A percentile compares a stretch with the other conserved stretches of the same genome.
Conservation (phyloP, 2,113 vertebrate species). For the Anhinga rufa region DNA sequence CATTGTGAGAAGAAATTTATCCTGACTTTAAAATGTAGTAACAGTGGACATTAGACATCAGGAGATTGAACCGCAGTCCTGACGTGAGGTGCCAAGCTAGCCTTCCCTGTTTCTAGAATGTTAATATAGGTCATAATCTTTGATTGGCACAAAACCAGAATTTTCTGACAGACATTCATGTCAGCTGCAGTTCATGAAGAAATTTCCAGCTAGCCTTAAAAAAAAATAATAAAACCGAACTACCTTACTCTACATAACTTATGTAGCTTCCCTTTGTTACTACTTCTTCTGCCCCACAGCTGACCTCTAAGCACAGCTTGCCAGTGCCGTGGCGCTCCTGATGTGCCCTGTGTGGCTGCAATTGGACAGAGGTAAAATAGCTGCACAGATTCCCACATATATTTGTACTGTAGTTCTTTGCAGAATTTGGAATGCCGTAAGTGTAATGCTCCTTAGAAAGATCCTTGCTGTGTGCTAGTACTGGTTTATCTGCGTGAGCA, state of each 20-base stretch:
- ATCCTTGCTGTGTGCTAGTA: background rate
- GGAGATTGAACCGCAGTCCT: background rate
- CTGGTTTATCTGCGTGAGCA: background rate
- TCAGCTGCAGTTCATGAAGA: background rate
- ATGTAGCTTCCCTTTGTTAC: background rate
- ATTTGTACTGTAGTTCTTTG: background rate
- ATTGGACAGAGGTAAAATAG: background rate
- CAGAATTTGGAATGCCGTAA: fast-evolving
- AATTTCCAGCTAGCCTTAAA: background rate
- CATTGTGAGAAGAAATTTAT: background rate
- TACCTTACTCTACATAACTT: background rate
- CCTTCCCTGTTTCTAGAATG: background rate
- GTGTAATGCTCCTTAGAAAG: background rate
- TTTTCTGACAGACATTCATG: background rate
- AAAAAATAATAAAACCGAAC: background rate
- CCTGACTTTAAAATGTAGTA: background rate
- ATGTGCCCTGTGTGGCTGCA: background rate
- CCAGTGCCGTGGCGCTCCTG: background rate
- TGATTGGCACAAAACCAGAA: slow-evolving; percentile 6
- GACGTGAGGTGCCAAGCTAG: background rate
- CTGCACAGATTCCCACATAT: background rate
- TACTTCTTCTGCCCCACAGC: background rate
- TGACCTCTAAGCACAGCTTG: background rate
- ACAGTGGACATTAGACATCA: background rate
- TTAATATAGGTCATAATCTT: slow-evolving; percentile 6